Evolutionary conservation across 2,888 invertebrate species (phyloP).

Genomic region (Tipula lateralis): DNA sequence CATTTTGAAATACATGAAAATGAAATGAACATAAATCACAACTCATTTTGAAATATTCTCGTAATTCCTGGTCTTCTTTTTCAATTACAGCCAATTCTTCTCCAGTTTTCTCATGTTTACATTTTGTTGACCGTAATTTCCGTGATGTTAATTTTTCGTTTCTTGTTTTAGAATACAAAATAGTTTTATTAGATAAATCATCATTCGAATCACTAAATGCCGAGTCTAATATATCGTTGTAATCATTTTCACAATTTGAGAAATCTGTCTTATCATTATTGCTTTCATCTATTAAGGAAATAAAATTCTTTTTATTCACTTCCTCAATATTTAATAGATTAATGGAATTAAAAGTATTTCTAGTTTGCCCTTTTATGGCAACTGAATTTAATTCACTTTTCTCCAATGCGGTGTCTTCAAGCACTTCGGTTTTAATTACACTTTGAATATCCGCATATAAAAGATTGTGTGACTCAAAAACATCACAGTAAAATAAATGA

Average conservation of each 20-base stretch:
- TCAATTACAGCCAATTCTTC: not conserved
- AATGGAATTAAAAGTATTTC: not conserved
- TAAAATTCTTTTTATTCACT: not conserved
- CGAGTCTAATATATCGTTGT: not conserved
- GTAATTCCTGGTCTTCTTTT: slow-evolving; percentile 12
- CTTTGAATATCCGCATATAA: not conserved
- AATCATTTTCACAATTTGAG: not conserved
- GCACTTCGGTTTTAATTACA: not conserved
- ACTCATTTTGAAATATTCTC: slow-evolving; percentile 34
- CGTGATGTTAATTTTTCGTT: not conserved
- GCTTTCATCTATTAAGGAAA: not conserved
- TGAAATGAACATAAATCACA: slow-evolving; percentile 36
- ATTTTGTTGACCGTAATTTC: too few species aligned
- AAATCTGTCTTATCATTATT: not conserved
- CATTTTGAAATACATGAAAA: slow-evolving; percentile 31
- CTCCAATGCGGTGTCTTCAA: not conserved
- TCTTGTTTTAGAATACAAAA: not conserved
- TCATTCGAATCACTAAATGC: not conserved
- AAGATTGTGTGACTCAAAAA: slow-evolving; percentile 43
- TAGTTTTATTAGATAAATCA: not conserved
- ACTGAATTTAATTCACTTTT: not conserved
- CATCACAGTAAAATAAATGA: slow-evolving; percentile 43
- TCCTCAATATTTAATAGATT: not conserved
- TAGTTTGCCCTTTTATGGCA: not conserved
- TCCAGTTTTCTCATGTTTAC: not conserved